Conservation (phyloP, 1,140 invertebrate species). For the Zaprionus vittiger region DNA sequence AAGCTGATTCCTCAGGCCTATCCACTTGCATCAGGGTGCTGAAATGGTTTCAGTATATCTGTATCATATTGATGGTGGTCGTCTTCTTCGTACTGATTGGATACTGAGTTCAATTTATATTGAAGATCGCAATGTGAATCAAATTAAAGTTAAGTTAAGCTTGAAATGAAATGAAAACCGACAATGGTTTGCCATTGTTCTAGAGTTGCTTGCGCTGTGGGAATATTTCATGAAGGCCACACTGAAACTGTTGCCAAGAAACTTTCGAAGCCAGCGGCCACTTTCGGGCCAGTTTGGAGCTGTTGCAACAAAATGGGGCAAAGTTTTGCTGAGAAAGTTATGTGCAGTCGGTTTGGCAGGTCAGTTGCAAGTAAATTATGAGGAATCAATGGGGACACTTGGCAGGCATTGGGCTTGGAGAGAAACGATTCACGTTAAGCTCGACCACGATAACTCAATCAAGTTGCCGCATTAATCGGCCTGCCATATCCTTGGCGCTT, state of each 20-base stretch:
- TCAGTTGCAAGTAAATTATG: slow-evolving; percentile 8
- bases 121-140: background rate
- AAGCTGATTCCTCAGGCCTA: background rate
- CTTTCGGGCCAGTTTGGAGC: background rate
- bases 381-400: slow-evolving; percentile 1
- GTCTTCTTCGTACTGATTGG: background rate
- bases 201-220: background rate
- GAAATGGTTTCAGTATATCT: slow-evolving; percentile 10
- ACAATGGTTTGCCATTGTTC: background rate
- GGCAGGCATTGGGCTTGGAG: background rate
- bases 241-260: slow-evolving; percentile 6
- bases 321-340: slow-evolving; percentile 2
- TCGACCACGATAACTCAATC: slow-evolving; percentile 30
- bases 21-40: background rate
- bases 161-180: background rate
- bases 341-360: slow-evolving; percentile 1
- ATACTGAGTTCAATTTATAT: background rate
- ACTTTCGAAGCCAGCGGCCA: background rate
- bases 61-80: background rate
- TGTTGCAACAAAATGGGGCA: background rate
- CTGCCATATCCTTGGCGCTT: slow-evolving; percentile 16
- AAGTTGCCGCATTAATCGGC: slow-evolving; percentile 33
- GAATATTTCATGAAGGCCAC: background rate
- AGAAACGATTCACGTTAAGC: slow-evolving; percentile 1
- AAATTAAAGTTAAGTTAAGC: background rate